Evolutionary conservation across 2,113 vertebrate genomes (phyloP), one percentile per base, ranked within the genome.

Genomic region (Takifugu bimaculatus): DNA sequence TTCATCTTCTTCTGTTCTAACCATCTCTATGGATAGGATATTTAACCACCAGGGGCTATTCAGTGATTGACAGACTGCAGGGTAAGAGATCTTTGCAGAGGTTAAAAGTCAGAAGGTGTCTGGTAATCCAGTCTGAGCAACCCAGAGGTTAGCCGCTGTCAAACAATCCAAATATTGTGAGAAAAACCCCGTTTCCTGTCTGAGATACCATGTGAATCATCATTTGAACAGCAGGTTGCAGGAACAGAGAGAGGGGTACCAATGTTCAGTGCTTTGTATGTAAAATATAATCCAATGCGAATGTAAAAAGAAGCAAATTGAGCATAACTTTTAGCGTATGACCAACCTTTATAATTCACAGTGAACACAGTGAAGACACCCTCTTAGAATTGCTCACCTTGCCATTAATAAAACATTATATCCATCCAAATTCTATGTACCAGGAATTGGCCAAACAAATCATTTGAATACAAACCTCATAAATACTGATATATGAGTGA

Each of bases 91-190:
- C 44, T 52, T 25, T 63, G 32, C 35, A 32, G 54, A 48, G 69
- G 65, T 83, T 60, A 63, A 59, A 71, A 57, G 73, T 74, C 57
- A 66, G 57, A 13, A 26, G 54, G 29, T 11, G 3, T 53, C 50
- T 64, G 57, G 26, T 14, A 27, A 48, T 61, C 63, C 56, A 64
- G 43, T 70, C 45, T 56, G 62, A 75, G 29, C 39, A 11, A 49
- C 12, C 15, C 65, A 26, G 58, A 32, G 55, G 61, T 56, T 13
- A 68, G 51, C 57, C 44, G 48, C 70, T 71, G 54, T 56, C 54
- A 55, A 10, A 62, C 47, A 52, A 58, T 60, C 70, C 51, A 68
- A 74, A 77, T 77, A 74, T 76, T 47, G 20, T 55, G 56, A 26
- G 6, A 26, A 26, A 69, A 15, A 54, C 59, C 27, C 26, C 44